Evolutionary conservation across 2,797 vertebrate genomes (phyloP).

Genomic region (Trachurus trachurus): DNA sequence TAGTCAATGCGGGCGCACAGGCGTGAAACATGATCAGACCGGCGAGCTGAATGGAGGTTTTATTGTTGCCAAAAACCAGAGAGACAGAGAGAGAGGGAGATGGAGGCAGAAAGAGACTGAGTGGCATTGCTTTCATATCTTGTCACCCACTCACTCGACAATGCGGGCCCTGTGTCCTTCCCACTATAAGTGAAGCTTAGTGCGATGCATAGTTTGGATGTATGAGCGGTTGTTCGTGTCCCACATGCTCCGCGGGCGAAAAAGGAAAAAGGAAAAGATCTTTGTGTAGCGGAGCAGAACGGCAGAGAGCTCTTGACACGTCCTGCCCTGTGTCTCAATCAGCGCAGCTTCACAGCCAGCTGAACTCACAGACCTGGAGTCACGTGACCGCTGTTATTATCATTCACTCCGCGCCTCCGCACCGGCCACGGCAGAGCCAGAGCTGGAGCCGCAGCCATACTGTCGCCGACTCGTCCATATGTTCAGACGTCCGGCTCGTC

Average conservation of each 20-base stretch:
- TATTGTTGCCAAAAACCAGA: constrained; percentile 65
- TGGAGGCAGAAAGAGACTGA: constrained; percentile 48
- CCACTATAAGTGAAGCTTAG: constrained; percentile 39
- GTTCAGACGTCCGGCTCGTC: no score
- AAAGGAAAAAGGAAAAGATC: constrained; percentile 1
- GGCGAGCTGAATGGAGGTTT: constrained; percentile 67
- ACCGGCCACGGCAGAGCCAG: no score
- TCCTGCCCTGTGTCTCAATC: constrained; percentile 7
- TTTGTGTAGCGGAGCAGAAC: constrained; percentile 35
- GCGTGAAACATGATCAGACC: constrained; percentile 79
- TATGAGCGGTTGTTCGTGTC: constrained; percentile 62
- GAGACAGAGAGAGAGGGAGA: constrained; percentile 11
- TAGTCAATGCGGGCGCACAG: constrained; percentile 60
- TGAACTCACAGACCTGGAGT: not conserved
- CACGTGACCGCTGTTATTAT: not conserved
- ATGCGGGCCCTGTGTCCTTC: constrained; percentile 53
- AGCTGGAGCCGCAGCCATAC: no score
- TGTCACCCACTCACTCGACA: constrained; percentile 73
- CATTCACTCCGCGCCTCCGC: no score
- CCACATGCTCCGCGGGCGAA: constrained; percentile 33
- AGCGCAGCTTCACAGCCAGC: not conserved
- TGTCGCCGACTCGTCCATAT: no score
- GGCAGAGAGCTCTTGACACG: not conserved
- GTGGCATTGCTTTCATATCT: constrained; percentile 76
- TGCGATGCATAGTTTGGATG: constrained; percentile 59